These are phyloP conservation scores for Tipula helvola DNA, from an alignment of 2,888 invertebrate genomes.

Conservation along the genomic window DNA sequence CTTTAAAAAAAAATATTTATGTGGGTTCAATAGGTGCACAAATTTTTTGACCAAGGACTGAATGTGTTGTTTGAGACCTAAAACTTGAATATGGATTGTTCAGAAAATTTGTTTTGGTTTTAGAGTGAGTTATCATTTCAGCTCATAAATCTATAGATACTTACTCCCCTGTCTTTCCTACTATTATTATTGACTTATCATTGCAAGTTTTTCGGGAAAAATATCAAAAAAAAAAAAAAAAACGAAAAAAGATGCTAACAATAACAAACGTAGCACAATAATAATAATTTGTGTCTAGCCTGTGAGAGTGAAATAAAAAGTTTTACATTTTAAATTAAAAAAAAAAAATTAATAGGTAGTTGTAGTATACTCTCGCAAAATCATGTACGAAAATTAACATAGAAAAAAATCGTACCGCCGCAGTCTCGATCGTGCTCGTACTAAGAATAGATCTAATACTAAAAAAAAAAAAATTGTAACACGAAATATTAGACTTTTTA, in stretches of 20 bases:
- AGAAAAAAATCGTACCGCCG: neutral
- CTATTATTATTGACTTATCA: too few relatives aligned
- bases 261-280: neutral
- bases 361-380: neutral
- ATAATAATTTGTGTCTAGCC: neutral
- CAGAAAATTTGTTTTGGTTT: too few relatives aligned
- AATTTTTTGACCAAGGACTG: too few relatives aligned
- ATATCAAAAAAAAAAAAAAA: too few relatives aligned
- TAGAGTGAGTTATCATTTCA: too few relatives aligned
- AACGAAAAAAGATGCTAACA: neutral
- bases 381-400: neutral
- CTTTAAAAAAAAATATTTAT: too few relatives aligned
- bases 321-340: neutral
- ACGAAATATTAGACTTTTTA: neutral
- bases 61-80: too few relatives aligned
- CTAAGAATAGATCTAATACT: slow-evolving; percentile 11
- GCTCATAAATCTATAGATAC: too few relatives aligned
- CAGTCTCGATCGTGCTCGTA: slow-evolving; percentile 9
- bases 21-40: too few relatives aligned
- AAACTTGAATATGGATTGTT: too few relatives aligned
- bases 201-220: too few relatives aligned
- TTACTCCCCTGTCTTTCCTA: too few relatives aligned
- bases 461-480: neutral
- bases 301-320: neutral
- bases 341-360: neutral